These are phyloP conservation scores for Andrena flavipes DNA, from an alignment of 2,888 invertebrate species.

Conservation along the genomic window DNA sequence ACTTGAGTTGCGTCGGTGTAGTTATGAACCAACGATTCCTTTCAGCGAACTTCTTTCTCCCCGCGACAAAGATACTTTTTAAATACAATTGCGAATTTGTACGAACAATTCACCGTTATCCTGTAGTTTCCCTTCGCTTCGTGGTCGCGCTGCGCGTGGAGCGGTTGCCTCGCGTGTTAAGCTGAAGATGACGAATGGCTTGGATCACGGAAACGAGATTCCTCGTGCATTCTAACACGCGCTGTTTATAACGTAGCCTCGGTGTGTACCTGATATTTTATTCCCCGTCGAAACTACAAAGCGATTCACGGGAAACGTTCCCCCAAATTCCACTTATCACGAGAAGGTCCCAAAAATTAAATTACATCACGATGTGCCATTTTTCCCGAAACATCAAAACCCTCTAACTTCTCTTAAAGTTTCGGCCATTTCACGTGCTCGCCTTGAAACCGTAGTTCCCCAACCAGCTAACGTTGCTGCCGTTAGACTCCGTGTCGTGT, in stretches of 20 bases:
- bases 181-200: slow-evolving; percentile 33
- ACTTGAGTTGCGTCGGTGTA: too few relatives aligned
- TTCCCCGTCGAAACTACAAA: not conserved
- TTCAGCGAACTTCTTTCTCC: too few relatives aligned
- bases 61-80: not conserved
- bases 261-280: not conserved
- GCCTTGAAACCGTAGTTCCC: not conserved
- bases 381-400: not conserved
- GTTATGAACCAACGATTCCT: too few relatives aligned
- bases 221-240: slow-evolving; percentile 39
- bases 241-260: slow-evolving; percentile 23
- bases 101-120: not conserved
- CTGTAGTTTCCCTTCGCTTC: slow-evolving; percentile 8
- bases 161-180: slow-evolving; percentile 18
- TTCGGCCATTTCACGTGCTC: not conserved
- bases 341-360: too few relatives aligned
- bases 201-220: slow-evolving; percentile 14
- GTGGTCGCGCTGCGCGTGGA: not conserved
- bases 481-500: not conserved
- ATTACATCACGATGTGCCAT: not conserved
- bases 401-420: not conserved
- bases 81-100: not conserved
- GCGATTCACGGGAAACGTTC: not conserved
- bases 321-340: too few relatives aligned
- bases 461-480: not conserved